Percentiles rank a stretch among this genome's conserved stretches.
Evolutionary conservation across 2,113 vertebrate species (phyloP).

Genomic region (Xiphophorus maculatus): DNA sequence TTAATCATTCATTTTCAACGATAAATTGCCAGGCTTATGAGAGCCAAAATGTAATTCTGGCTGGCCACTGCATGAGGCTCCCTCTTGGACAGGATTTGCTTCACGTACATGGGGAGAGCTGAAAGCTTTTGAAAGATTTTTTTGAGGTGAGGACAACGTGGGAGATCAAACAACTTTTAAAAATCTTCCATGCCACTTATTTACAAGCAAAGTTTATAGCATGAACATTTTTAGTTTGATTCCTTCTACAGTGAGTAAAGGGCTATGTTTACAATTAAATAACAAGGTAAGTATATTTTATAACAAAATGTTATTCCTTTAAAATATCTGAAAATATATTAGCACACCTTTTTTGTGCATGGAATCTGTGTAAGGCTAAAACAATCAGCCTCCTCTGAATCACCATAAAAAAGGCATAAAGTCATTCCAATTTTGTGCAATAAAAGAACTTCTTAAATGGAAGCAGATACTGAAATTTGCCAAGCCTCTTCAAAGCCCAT

Average conservation of each 20-base stretch:
- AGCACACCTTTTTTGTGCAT: neutral
- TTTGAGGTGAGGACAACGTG: slow-evolving; percentile 5
- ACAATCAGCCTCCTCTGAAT: slow-evolving; percentile 10
- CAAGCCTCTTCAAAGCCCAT: slow-evolving; percentile 71
- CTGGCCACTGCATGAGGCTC: slow-evolving; percentile 48
- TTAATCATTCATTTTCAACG: slow-evolving; percentile 65
- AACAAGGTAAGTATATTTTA: neutral
- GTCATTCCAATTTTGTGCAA: slow-evolving; percentile 79
- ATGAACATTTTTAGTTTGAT: neutral
- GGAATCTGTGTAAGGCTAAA: neutral
- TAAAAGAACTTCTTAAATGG: slow-evolving; percentile 79
- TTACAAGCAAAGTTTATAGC: neutral
- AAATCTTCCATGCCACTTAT: neutral
- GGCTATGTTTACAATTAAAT: neutral
- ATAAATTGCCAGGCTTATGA: slow-evolving; percentile 53
- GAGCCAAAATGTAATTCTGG: slow-evolving; percentile 61
- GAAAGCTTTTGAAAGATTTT: slow-evolving; percentile 45
- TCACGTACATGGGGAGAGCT: slow-evolving; percentile 35
- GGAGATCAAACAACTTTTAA: slow-evolving; percentile 29
- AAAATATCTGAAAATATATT: neutral
- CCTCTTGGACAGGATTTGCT: slow-evolving; percentile 51
- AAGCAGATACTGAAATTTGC: slow-evolving; percentile 85
- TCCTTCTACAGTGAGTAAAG: neutral
- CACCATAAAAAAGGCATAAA: slow-evolving; percentile 32
- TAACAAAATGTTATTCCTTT: neutral